Evolutionary conservation across 2,113 vertebrate genomes (phyloP), one percentile per base, ranked within the genome.

Genomic region (Sus scrofa): DNA sequence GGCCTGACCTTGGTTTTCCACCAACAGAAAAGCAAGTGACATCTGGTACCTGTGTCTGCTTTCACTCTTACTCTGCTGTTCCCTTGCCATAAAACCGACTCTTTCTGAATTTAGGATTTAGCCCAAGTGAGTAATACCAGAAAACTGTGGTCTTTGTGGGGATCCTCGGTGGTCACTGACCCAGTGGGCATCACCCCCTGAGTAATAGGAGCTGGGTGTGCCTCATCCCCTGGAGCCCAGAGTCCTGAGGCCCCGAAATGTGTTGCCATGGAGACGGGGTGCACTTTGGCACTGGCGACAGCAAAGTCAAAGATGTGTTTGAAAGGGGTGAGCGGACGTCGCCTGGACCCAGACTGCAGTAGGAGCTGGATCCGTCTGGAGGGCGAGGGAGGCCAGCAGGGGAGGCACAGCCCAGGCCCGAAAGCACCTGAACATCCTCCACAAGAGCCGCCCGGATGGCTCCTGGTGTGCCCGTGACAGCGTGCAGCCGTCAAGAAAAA

Each of bases 71-170:
- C 50, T 65, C 16, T 7, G 44, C 73, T 54, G 65, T 79, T 54
- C 50, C 60, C 12, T 62, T 14, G 7, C 27, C 20, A 1, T 50
- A 19, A 56, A 14, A 7, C 11, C 12, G 56, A 62, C 68, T 63
- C 32, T 68, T 91, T 44, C 93, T 37, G 27, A 90, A 84, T 87
- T 73, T 74, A 90, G 86, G 73, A 39, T 79, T 67, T 52, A 91
- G 58, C 62, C 68, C 6, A 24, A 79, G 71, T 71, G 83, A 89
- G 67, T 54, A 65, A 91, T 63, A 15, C 1, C 0, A 86, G 37
- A 50, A 77, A 71, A 89, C 34, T 4, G n/a, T 0, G 9, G 22
- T 75, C 22, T 52, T 26, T 77, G 14, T 6, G 37, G 58, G 37
- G 58, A 7, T 73, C 15, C 14, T 63, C 27, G 0, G 65, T 67